Evolutionary conservation across 2,888 invertebrate species (phyloP).

Genomic region (Carabus problematicus): DNA sequence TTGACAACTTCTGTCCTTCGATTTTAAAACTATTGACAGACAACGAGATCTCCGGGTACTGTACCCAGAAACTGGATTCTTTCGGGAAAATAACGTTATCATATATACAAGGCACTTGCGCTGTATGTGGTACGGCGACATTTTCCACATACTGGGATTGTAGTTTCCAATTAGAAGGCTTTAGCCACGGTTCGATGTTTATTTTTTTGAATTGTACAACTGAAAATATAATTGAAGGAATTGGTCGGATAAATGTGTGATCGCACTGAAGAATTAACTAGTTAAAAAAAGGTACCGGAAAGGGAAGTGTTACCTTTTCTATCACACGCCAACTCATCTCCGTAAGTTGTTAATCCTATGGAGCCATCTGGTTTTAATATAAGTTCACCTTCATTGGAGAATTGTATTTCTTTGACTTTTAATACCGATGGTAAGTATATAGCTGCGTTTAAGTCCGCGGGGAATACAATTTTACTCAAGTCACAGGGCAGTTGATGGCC

Average conservation of each 20-base stretch:
- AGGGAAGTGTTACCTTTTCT: slow-evolving; percentile 8
- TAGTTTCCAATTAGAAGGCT: slow-evolving; percentile 20
- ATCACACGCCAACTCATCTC: slow-evolving; percentile 3
- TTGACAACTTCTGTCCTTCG: slow-evolving; percentile 20
- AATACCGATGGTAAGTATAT: slow-evolving; percentile 17
- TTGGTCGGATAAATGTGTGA: no score
- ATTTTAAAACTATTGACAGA: slow-evolving; percentile 33
- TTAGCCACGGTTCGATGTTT: slow-evolving; percentile 29
- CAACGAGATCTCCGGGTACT: slow-evolving; percentile 33
- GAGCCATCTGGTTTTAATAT: slow-evolving; percentile 16
- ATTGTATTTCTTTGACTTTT: slow-evolving; percentile 19
- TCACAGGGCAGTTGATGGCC: slow-evolving; percentile 29
- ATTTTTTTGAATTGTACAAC: slow-evolving; percentile 22
- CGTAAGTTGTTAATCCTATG: slow-evolving; percentile 11
- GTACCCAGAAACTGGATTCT: slow-evolving; percentile 36
- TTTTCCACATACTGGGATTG: slow-evolving; percentile 23
- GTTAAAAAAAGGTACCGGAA: no score
- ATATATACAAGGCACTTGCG: slow-evolving; percentile 36
- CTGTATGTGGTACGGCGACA: slow-evolving; percentile 39
- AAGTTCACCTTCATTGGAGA: slow-evolving; percentile 21
- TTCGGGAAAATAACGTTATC: slow-evolving; percentile 43
- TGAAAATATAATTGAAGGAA: background rate
- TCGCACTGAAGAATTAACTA: no score
- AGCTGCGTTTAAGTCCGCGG: slow-evolving; percentile 20
- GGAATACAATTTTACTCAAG: slow-evolving; percentile 31